A percentile compares a stretch with the other conserved stretches of the same genome.
Evolutionary conservation across 2,113 vertebrate genomes (phyloP).

Genomic region (Ptyas mucosa): DNA sequence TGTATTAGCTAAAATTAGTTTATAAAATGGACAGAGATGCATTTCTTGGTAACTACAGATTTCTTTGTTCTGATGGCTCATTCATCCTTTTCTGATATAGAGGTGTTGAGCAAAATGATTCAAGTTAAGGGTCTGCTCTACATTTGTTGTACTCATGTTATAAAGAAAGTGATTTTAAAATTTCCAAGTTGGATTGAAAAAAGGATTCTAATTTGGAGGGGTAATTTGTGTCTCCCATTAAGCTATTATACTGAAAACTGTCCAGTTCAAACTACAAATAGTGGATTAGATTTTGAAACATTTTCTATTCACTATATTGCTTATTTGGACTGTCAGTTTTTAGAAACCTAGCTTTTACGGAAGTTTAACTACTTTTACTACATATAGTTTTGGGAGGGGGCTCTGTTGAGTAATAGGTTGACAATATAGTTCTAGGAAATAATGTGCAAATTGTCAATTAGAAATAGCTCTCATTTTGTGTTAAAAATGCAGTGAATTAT

Average conservation of each 20-base stretch:
- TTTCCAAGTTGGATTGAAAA: constrained; percentile 18
- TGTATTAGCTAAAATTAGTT: constrained; percentile 54
- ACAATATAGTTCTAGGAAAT: constrained; percentile 32
- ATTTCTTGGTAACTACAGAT: constrained; percentile 22
- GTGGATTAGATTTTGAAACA: not conserved
- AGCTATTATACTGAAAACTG: constrained; percentile 37
- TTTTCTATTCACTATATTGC: constrained; percentile 14
- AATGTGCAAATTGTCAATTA: constrained; percentile 37
- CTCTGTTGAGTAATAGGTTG: constrained; percentile 23
- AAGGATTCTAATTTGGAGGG: not conserved
- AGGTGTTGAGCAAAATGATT: constrained; percentile 34
- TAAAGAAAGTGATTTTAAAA: constrained; percentile 51
- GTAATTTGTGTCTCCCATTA: constrained; percentile 28
- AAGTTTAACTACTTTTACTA: constrained; percentile 17
- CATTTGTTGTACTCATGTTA: constrained; percentile 42
- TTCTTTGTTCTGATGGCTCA: constrained; percentile 33
- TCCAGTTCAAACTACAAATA: not conserved
- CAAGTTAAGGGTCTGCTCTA: constrained; percentile 4
- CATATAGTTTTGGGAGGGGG: constrained; percentile 15
- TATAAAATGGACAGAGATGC: constrained; percentile 52
- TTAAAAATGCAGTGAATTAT: constrained; percentile 44
- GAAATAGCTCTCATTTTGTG: constrained; percentile 36
- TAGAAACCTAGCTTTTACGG: constrained; percentile 23
- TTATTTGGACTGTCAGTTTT: constrained; percentile 28
- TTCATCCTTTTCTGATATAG: constrained; percentile 24